Base-by-base conservation (phyloP, 2,113 vertebrate genomes). In the Nycticorax nycticorax region DNA sequence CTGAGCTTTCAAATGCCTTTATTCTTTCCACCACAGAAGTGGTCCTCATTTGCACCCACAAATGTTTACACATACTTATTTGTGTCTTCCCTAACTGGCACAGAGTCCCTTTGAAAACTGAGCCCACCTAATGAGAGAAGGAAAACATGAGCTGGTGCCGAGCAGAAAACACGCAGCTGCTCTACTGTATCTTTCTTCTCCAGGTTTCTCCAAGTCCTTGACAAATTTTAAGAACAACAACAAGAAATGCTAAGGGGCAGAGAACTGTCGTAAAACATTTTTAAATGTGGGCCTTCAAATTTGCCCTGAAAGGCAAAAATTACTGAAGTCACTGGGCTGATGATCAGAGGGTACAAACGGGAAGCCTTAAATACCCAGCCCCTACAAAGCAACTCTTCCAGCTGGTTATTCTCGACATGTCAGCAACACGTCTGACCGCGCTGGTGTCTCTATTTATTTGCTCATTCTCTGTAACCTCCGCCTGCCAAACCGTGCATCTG, bases 351-450 rank as follows among this genome's bases (percentile, higher is more conserved):
- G 14, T 57, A 28, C 43, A 12, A 48, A 32, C 3, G 1, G 1
- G 69, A 41, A 52, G 53, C 48, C 57, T 17, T 2, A 5, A 27
- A 63, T 4, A 30, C 43, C 45, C 72, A 47, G 12, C 52, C 37
- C 2, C 0, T 8, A 23, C 56, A 15, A 33, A 24, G 50, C 30
- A 22, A 1, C 59, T 62, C 48, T 6, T 39, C 82, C 48, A 41
- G 62, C 37, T 8, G 4, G 12, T 12, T 62, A 53, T 19, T 76
- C 69, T 52, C 0, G 1, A 33, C 0, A 0, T 66, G 85, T 10
- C 73, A 37, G 59, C 9, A 24, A 19, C 66, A 14, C 8, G 1
- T 41, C 24, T 48, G 76, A 30, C 66, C 3, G 6, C 26, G 1
- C 45, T 7, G 21, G 30, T 78, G 56, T 74, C 73, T 88, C 73